These are phyloP conservation scores for Telmatochromis sp. DNA, from an alignment of 2,113 vertebrate genomes.

Conservation along the genomic window DNA sequence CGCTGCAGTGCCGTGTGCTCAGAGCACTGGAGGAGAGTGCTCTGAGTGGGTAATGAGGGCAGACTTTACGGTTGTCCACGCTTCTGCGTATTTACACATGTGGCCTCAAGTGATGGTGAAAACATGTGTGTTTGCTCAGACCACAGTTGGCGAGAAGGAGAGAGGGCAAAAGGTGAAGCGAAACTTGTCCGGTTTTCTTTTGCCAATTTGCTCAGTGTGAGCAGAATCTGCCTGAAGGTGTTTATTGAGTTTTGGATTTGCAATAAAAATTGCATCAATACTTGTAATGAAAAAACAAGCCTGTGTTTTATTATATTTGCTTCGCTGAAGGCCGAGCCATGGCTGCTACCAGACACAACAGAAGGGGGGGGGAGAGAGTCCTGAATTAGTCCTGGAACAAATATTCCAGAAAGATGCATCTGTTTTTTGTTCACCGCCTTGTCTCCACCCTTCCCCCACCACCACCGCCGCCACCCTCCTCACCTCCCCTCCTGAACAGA, in stretches of 20 bases:
- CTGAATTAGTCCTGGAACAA: conserved; percentile 33
- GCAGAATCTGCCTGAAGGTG: neutral
- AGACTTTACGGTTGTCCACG: conserved; percentile 30
- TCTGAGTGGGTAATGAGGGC: conserved; percentile 30
- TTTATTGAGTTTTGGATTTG: conserved; percentile 19
- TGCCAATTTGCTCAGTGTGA: neutral
- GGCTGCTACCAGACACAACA: neutral
- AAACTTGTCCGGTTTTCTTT: neutral
- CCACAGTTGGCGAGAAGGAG: conserved; percentile 5
- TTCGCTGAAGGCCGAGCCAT: neutral
- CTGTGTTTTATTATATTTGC: conserved; percentile 22
- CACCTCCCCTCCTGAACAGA: neutral
- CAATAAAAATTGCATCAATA: conserved; percentile 31
- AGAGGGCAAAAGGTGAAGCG: neutral
- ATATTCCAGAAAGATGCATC: conserved; percentile 53
- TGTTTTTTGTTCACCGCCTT: conserved; percentile 60
- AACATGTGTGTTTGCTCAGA: conserved; percentile 19
- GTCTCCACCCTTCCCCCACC: conserved; percentile 50
- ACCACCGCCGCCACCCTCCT: neutral
- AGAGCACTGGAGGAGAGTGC: conserved; percentile 15
- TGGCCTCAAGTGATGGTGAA: conserved; percentile 10
- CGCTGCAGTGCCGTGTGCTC: conserved; percentile 21
- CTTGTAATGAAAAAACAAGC: conserved; percentile 4
- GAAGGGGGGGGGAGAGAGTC: neutral
- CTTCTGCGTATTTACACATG: conserved; percentile 7